Evolutionary conservation across 1,140 invertebrate species (phyloP).

Genomic region (Aphelenchoides besseyi): DNA sequence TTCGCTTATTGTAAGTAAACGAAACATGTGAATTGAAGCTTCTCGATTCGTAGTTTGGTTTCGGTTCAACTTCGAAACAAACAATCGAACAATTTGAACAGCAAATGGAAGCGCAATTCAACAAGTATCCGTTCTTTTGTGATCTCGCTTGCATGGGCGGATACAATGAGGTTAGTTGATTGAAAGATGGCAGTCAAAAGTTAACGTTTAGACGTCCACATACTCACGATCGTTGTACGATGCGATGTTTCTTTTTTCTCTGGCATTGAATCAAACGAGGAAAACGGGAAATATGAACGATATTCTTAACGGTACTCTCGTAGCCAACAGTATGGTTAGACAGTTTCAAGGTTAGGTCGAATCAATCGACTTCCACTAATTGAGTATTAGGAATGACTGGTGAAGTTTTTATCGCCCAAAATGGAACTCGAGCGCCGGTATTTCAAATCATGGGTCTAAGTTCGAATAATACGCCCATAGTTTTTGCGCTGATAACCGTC

Average conservation of each 20-base stretch:
- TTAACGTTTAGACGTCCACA: constrained; percentile 33
- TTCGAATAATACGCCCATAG: constrained; percentile 19
- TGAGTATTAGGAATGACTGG: constrained; percentile 37
- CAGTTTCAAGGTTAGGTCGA: constrained; percentile 22
- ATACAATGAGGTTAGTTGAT: constrained; percentile 18
- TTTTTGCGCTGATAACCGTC: constrained; percentile 24
- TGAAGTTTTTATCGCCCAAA: constrained; percentile 26
- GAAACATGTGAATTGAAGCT: background rate
- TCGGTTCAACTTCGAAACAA: constrained; percentile 21
- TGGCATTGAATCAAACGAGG: constrained; percentile 30
- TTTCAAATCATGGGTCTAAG: constrained; percentile 32
- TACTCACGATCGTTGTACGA: constrained; percentile 38
- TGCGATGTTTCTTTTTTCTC: constrained; percentile 30
- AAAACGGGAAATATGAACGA: background rate
- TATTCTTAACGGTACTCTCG: constrained; percentile 21
- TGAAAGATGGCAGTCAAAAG: background rate
- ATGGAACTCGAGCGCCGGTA: constrained; percentile 39
- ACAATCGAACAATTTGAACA: constrained; percentile 32
- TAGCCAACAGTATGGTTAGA: background rate
- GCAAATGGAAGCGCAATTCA: constrained; percentile 26
- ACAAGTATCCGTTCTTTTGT: constrained; percentile 40
- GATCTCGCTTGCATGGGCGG: constrained; percentile 31
- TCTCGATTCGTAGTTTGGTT: constrained; percentile 28
- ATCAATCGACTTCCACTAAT: background rate
- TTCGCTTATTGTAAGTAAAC: constrained; percentile 30